phyloP scores from a whole-genome alignment of 2,797 vertebrate genomes.

The Sebastes kiyomatsui region DNA sequence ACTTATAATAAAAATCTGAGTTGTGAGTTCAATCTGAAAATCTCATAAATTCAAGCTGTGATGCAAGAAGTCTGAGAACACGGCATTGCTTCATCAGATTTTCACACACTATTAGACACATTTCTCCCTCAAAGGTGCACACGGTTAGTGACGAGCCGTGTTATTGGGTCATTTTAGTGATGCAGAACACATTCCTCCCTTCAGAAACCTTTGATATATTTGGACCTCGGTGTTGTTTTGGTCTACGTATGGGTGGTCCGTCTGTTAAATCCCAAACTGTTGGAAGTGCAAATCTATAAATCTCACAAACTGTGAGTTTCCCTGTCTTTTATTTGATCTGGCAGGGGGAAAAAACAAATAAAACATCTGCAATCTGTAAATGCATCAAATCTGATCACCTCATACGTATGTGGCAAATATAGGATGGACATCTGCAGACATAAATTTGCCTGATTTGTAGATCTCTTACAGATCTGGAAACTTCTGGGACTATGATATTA shows the following conservation, averaged over 20 bases:
- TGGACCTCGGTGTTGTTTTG: background rate
- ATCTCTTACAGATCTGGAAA: background rate
- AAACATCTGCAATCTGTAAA: background rate
- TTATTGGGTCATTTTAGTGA: background rate
- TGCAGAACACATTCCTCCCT: background rate
- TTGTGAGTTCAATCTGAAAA: too few relatives aligned
- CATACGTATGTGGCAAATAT: background rate
- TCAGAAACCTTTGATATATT: background rate
- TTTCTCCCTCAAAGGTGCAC: background rate
- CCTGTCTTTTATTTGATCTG: background rate
- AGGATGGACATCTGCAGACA: background rate
- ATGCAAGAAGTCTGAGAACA: background rate
- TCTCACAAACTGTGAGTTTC: constrained; percentile 2
- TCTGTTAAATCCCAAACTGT: background rate
- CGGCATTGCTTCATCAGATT: background rate
- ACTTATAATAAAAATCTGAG: too few relatives aligned
- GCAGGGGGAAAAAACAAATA: background rate
- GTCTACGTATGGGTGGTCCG: constrained; percentile 23
- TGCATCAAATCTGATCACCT: background rate
- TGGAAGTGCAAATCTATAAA: constrained; percentile 1
- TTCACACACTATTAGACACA: background rate
- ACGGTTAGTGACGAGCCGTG: background rate
- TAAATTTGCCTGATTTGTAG: background rate
- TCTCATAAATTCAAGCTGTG: background rate
- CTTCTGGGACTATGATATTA: background rate